Conservation (phyloP, 30 jellyfish, hydroid and myxozoan species). For the Clytia hemisphaerica region DNA sequence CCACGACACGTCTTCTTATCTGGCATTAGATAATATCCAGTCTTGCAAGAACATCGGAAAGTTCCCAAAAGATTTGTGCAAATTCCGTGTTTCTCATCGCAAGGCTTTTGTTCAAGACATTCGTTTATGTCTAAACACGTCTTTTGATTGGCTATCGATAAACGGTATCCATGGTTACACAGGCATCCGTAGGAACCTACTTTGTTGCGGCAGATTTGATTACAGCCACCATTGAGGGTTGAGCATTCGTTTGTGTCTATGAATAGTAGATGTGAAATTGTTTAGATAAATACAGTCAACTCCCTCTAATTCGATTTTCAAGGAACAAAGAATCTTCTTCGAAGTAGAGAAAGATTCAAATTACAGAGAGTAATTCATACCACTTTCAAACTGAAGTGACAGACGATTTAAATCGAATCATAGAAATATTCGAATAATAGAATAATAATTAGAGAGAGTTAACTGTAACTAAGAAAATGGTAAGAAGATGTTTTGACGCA, state of each 20-base stretch:
- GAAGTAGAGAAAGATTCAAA: too few relatives aligned
- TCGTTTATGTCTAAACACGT: slow-evolving; percentile 42
- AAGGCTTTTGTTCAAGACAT: slow-evolving; percentile 36
- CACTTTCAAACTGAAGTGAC: too few relatives aligned
- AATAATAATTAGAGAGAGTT: too few relatives aligned
- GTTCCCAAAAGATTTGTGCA: slow-evolving; percentile 49
- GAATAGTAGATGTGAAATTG: too few relatives aligned
- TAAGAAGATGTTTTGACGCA: too few relatives aligned
- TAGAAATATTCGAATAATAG: too few relatives aligned
- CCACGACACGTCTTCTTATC: slow-evolving; percentile 10
- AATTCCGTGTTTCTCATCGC: slow-evolving; percentile 40
- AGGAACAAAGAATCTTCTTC: too few relatives aligned
- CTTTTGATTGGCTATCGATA: slow-evolving; percentile 1
- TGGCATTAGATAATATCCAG: slow-evolving; percentile 20
- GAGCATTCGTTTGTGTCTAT: slow-evolving; percentile 50
- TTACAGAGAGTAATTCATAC: too few relatives aligned
- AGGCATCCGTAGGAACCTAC: slow-evolving; percentile 58
- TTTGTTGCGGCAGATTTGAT: slow-evolving; percentile 42
- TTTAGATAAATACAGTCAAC: too few relatives aligned
- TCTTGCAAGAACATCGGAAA: slow-evolving; percentile 43
- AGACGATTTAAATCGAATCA: too few relatives aligned
- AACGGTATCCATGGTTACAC: slow-evolving; percentile 54
- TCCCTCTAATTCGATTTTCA: too few relatives aligned
- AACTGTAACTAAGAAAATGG: too few relatives aligned
- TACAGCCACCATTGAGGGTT: slow-evolving; percentile 31